Conservation (phyloP, 2,888 invertebrate species). For the Trimorus sp. region DNA sequence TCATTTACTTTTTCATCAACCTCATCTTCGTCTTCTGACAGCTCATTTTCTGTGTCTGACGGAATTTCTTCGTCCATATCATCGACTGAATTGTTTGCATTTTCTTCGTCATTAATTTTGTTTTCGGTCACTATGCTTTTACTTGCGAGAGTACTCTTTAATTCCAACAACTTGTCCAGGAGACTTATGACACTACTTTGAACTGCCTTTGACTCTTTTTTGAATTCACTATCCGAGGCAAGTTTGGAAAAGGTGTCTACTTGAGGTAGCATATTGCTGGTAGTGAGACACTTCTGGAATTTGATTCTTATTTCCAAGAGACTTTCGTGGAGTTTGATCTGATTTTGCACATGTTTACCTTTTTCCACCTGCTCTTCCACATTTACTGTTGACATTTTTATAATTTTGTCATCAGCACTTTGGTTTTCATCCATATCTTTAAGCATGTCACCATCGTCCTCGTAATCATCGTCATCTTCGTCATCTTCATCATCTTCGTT, state of each 20-base stretch:
- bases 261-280: constrained; percentile 91
- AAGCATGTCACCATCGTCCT: neutral
- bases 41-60: constrained; percentile 83
- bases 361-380: constrained; percentile 85
- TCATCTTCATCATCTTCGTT: constrained; percentile 68
- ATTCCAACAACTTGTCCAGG: constrained; percentile 85
- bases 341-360: constrained; percentile 87
- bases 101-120: constrained; percentile 75
- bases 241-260: constrained; percentile 83
- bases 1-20: constrained; percentile 81
- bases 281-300: constrained; percentile 90
- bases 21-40: constrained; percentile 68
- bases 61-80: constrained; percentile 84
- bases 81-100: constrained; percentile 79
- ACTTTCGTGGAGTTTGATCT: constrained; percentile 91
- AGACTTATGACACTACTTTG: constrained; percentile 84
- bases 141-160: constrained; percentile 85
- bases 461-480: constrained; percentile 21
- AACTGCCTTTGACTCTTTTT: constrained; percentile 79
- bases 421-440: neutral
- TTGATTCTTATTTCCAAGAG: constrained; percentile 93
- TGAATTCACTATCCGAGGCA: constrained; percentile 83
- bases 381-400: constrained; percentile 83
- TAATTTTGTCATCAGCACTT: constrained; percentile 1
- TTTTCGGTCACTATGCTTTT: constrained; percentile 88